phyloP scores from a whole-genome alignment of 2,888 invertebrate genomes.

The Smittia sp. region DNA sequence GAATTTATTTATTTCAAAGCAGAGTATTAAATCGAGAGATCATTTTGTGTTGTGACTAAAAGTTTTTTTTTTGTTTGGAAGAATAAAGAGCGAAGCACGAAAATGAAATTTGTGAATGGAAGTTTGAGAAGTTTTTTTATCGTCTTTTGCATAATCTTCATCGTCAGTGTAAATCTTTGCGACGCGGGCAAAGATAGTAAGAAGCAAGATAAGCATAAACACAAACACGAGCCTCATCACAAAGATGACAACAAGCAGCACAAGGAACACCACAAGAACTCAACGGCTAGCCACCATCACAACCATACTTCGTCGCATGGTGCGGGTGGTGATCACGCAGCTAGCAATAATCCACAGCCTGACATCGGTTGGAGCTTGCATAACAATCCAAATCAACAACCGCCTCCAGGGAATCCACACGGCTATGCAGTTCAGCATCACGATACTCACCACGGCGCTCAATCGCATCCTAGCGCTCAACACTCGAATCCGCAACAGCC shows the following conservation, averaged over 20 bases:
- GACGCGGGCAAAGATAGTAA: background rate
- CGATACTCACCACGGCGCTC: background rate
- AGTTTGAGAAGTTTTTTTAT: background rate
- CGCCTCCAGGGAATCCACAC: background rate
- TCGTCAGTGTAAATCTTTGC: background rate
- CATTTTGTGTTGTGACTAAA: background rate
- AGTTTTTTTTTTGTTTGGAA: background rate
- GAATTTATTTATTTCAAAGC: slow-evolving; percentile 6
- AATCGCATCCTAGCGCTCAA: background rate
- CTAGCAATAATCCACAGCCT: background rate
- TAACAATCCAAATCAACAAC: background rate
- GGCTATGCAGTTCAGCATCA: slow-evolving; percentile 2
- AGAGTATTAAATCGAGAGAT: background rate
- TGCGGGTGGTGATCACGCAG: background rate
- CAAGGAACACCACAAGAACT: background rate
- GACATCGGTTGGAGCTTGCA: slow-evolving; percentile 14
- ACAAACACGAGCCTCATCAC: background rate
- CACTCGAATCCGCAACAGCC: background rate
- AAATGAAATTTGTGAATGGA: background rate
- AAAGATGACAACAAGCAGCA: background rate
- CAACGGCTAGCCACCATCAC: background rate
- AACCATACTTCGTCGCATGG: slow-evolving; percentile 2
- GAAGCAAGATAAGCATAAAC: slow-evolving; percentile 1
- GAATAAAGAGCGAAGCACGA: background rate
- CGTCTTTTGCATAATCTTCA: background rate